Conservation (phyloP, 1,140 invertebrate genomes). For the Eurosta solidaginis region DNA sequence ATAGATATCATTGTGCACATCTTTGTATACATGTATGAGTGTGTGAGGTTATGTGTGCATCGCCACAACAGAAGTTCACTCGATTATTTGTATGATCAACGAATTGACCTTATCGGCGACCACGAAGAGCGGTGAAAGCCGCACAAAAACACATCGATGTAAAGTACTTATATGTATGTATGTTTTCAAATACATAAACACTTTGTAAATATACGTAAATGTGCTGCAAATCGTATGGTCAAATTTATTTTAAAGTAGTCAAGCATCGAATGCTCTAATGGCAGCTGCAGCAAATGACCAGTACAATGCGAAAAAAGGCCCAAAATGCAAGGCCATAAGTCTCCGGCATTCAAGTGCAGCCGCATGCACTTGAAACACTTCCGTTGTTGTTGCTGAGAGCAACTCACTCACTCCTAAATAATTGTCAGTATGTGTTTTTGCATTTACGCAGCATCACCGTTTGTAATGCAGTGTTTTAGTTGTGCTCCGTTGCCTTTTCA, state of each 20-base stretch:
- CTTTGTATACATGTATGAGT: slow-evolving; percentile 28
- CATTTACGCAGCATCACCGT: background rate
- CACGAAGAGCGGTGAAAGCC: background rate
- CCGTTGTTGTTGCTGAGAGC: background rate
- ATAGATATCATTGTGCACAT: too few relatives aligned
- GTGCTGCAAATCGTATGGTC: background rate
- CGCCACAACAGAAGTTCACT: slow-evolving; percentile 53
- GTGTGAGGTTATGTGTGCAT: slow-evolving; percentile 12
- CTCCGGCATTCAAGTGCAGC: background rate
- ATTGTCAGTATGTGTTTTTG: background rate
- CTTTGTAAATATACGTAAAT: background rate
- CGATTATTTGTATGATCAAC: slow-evolving; percentile 40
- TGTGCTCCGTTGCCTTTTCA: background rate
- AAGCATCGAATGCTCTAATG: slow-evolving; percentile 2
- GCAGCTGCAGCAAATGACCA: background rate
- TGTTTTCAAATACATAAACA: too few relatives aligned
- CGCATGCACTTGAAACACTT: slow-evolving; percentile 26
- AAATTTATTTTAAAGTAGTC: slow-evolving; percentile 10
- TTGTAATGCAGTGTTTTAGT: background rate
- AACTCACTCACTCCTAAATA: too few relatives aligned
- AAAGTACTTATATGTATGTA: too few relatives aligned
- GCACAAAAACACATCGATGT: background rate
- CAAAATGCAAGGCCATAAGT: background rate
- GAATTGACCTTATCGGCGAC: background rate
- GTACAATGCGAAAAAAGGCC: background rate